Base-by-base conservation (phyloP, 2,888 invertebrate species). In the Eupithecia tripunctaria region DNA sequence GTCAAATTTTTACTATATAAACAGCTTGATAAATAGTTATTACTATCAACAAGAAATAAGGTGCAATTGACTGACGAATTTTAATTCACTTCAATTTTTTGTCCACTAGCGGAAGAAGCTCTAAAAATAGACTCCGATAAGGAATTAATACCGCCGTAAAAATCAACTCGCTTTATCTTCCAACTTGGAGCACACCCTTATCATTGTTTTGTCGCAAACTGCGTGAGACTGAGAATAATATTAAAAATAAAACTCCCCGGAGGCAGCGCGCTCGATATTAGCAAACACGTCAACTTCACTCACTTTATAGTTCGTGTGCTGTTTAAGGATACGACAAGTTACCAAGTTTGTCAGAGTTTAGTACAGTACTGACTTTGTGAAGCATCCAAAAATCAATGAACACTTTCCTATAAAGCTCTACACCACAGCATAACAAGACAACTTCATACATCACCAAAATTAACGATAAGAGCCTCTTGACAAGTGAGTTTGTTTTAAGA, bases 141-240 rank as follows among this genome's bases (percentile, higher is more conserved):
- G 1, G 51, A 51, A 21, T 51, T 21, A 2, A 21, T 21, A 51
- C 21, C 12, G 10, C 21, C 14, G n/a, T n/a, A 32, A 47, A 60
- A 29, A 65, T 25, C 10, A 3, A 10, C 32, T 51, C n/a, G 64
- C 67, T 64, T 1, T 38, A 18, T 63, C 63, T 51, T 25, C 12
- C 65, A n/a, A 12, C 72, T 67, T 69, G 72, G 0, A 36, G 73
- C 76, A 73, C 15, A 38, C 12, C 14, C 67, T 64, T 77, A 77
- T 77, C 70, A 75, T 76, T 75, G 73, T 78, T 77, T 70, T 76
- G 78, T 77, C 77, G 74, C 78, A 65, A 75, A 74, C 68, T 72
- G 72, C 69, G 76, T 71, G 77, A 71, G 69, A 63, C 71, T 64
- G 72, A 4, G 75, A 73, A 74, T 78, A 75, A 78, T 77, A 76